Base-by-base conservation (phyloP, 2,888 invertebrate species). In the Ormyrus thymus region DNA sequence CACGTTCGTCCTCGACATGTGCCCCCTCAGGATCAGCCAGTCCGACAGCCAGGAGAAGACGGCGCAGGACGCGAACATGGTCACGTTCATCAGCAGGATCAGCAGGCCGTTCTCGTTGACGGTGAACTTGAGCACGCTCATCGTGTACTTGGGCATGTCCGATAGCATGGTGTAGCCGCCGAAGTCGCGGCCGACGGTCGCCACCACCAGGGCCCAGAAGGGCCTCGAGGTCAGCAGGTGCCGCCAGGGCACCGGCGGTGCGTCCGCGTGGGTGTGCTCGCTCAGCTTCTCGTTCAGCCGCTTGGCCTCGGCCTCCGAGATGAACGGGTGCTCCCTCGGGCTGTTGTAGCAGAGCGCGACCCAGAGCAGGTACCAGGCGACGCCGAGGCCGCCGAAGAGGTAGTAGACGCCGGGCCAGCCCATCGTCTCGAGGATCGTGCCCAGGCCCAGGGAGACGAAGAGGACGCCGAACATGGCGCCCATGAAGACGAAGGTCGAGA, bases 321-420 rank as follows among this genome's bases (percentile, higher is more conserved):
- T 90, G 79, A 88, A 90, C 0, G 90, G 90, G 82, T 91, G 90
- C 46, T 87, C 86, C 9, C 86, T 82, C 0, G 90, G 91, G 68
- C 84, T 87, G 81, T 88, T 90, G 82, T 86, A 90, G 68, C 90
- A 88, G 0, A 87, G 66, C 0, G 86, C 10, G 4, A 93, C 92
- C 92, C 94, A 95, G 78, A 94, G 85, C 68, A 93, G 87, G 83
- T 94, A 95, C 96, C 96, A 96, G 0, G 95, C 65, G 5, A 95
- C 90, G 10, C 95, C 95, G 7, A 95, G 84, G 5, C 92, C 92
- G 13, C 96, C 96, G 86, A 96, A 96, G 45, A 96, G 91, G 85
- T 96, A 96, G 89, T 96, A 96, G 1, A 96, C 95, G 0, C 93
- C 92, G 11, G 93, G 92, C 96, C 96, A 96, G 29, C 93, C 93